Conservation (phyloP, 2,888 invertebrate species). For the Galeruca laticollis region DNA sequence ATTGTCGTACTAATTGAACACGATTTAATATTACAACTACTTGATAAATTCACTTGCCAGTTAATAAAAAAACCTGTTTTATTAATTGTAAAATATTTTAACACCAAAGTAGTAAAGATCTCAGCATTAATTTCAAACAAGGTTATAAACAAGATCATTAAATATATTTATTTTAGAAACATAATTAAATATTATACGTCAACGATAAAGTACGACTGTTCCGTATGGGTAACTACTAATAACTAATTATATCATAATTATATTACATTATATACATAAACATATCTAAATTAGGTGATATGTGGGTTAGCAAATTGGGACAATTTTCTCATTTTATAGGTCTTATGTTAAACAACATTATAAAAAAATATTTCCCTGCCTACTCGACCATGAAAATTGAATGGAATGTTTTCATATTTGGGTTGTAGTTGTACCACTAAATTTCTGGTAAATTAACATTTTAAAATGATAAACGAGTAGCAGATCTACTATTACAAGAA, state of each 20-base stretch:
- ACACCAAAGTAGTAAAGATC: not conserved
- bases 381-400: too few relatives aligned
- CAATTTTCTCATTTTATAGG: too few relatives aligned
- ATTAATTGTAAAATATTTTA: conserved; percentile 1
- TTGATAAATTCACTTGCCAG: not conserved
- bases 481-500: too few relatives aligned
- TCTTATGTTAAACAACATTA: too few relatives aligned
- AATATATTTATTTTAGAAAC: not conserved
- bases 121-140: conserved; percentile 1
- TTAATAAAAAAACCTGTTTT: conserved; percentile 4
- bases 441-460: too few relatives aligned
- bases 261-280: not conserved
- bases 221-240: not conserved
- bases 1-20: not conserved
- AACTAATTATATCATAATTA: too few relatives aligned
- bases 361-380: too few relatives aligned
- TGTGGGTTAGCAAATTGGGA: too few relatives aligned
- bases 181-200: conserved; percentile 1
- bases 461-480: too few relatives aligned
- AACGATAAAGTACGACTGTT: not conserved
- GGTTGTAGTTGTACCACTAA: too few relatives aligned
- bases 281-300: not conserved
- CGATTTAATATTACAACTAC: not conserved
- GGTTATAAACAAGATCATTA: not conserved
- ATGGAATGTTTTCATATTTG: too few relatives aligned